Conservation (phyloP, 1,140 invertebrate species). For the Drosophila biarmipes region DNA sequence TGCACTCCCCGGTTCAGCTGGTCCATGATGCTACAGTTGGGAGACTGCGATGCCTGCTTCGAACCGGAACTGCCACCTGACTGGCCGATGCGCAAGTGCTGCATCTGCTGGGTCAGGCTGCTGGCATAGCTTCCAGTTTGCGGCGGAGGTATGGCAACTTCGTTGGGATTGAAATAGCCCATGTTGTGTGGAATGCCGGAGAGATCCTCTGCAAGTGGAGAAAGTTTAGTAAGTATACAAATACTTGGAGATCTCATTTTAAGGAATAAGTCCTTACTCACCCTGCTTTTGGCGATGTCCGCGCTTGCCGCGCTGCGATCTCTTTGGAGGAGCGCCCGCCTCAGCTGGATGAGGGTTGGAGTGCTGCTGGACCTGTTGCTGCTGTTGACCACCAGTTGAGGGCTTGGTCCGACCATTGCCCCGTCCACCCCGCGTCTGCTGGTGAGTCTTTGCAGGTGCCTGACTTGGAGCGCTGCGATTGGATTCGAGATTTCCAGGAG, state of each 20-base stretch:
- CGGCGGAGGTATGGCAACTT: constrained; percentile 75
- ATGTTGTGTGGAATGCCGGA: constrained; percentile 80
- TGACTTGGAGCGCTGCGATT: constrained; percentile 8
- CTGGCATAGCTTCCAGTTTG: constrained; percentile 69
- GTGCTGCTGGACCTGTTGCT: constrained; percentile 37
- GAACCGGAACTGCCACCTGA: constrained; percentile 20
- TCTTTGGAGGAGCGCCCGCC: constrained; percentile 39
- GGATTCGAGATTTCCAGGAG: constrained; percentile 11
- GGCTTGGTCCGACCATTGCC: constrained; percentile 44
- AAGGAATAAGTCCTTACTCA: constrained; percentile 4
- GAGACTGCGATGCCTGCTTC: constrained; percentile 45
- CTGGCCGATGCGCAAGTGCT: constrained; percentile 62
- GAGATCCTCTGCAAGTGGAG: constrained; percentile 53
- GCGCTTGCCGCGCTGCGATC: constrained; percentile 69
- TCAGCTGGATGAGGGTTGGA: constrained; percentile 36
- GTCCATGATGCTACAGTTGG: constrained; percentile 86
- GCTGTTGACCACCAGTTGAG: constrained; percentile 9
- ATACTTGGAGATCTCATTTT: too few relatives aligned
- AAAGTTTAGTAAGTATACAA: not conserved
- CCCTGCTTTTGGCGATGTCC: constrained; percentile 71
- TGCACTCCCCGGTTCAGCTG: constrained; percentile 86
- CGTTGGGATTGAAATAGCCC: constrained; percentile 82
- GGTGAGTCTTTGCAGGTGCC: constrained; percentile 7
- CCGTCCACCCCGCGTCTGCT: constrained; percentile 41
- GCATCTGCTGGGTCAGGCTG: constrained; percentile 68